A percentile compares a stretch with the other conserved stretches of the same genome.
Conservation (phyloP, 2,797 vertebrate genomes). For the Pristis pectinata region DNA sequence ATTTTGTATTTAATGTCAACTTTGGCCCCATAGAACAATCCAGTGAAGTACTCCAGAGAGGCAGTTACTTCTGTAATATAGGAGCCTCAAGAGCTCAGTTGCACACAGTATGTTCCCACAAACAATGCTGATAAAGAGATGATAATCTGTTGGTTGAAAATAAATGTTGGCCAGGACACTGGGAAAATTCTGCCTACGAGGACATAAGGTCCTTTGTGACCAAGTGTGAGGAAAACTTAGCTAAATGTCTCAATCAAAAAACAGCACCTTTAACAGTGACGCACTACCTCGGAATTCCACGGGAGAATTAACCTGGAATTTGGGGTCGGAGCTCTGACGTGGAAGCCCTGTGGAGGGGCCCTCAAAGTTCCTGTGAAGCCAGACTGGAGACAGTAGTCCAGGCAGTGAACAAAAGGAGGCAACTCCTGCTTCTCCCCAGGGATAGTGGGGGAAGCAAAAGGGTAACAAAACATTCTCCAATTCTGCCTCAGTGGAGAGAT, state of each 20-base stretch:
- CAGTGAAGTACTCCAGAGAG: neutral
- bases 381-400: neutral
- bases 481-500: neutral
- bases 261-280: neutral
- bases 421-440: neutral
- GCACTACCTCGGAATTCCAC: too few relatives aligned
- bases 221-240: neutral
- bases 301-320: neutral
- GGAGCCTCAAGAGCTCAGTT: neutral
- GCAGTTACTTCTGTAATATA: neutral
- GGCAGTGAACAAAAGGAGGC: neutral
- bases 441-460: neutral
- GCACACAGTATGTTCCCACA: neutral
- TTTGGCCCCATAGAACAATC: neutral
- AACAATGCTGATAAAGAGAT: neutral
- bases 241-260: neutral
- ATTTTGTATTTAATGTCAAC: neutral
- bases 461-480: neutral
- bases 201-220: neutral
- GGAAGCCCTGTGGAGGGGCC: neutral
- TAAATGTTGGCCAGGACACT: neutral
- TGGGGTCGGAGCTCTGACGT: neutral
- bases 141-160: neutral
- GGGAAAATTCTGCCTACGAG: neutral
- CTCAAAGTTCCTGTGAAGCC: neutral